These are phyloP conservation scores for Ellobium chinense DNA, from an alignment of 2,888 invertebrate species.

Conservation along the genomic window DNA sequence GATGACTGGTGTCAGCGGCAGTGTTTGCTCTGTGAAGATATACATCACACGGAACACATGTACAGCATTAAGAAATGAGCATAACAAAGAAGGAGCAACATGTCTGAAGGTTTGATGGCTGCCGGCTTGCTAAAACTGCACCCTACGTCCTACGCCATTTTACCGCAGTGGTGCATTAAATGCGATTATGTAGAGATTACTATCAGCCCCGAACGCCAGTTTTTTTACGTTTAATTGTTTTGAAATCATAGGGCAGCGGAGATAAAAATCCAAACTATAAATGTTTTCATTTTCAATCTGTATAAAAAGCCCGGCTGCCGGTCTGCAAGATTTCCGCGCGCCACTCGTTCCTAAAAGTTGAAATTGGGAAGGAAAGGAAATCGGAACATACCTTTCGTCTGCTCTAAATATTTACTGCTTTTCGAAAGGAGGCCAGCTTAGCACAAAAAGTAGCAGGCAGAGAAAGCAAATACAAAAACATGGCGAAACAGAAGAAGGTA, in stretches of 20 bases:
- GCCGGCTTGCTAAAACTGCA: no score
- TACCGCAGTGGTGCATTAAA: no score
- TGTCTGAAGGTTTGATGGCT: no score
- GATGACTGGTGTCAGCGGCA: no score
- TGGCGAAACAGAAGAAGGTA: background rate
- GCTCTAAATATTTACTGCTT: slow-evolving; percentile 8
- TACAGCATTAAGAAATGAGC: no score
- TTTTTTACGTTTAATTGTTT: background rate
- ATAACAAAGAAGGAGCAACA: no score
- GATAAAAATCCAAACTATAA: background rate
- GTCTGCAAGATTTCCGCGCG: no score
- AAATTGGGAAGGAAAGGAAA: background rate
- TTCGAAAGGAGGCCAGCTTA: background rate
- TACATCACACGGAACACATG: no score
- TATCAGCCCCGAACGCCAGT: no score
- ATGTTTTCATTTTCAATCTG: background rate
- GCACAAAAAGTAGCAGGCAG: background rate
- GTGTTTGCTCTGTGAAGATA: no score
- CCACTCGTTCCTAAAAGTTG: background rate
- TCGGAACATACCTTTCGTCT: background rate
- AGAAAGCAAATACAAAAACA: background rate
- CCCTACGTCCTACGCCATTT: no score
- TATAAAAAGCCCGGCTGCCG: background rate
- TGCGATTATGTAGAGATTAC: no score
- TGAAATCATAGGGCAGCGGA: background rate